phyloP scores from a whole-genome alignment of 2,888 invertebrate genomes.

The Xylocampa areola region DNA sequence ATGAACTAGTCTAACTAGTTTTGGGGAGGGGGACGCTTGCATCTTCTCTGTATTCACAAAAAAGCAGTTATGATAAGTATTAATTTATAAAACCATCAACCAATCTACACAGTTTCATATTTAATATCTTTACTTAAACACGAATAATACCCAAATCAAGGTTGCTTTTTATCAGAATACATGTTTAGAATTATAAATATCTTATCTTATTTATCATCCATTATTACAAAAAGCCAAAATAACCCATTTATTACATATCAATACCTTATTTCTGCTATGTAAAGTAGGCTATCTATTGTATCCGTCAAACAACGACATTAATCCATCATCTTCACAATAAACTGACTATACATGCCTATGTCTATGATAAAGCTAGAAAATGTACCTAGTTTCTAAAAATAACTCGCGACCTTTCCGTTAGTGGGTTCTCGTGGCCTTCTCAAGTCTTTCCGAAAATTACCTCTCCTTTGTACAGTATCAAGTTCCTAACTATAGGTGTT shows the following conservation, averaged over 20 bases:
- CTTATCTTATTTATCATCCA: not conserved
- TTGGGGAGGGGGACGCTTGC: too few relatives aligned
- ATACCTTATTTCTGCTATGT: not conserved
- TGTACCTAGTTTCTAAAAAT: conserved; percentile 8
- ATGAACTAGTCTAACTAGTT: too few relatives aligned
- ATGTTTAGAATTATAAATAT: not conserved
- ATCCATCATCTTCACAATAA: conserved; percentile 8
- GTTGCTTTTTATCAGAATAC: conserved; percentile 18
- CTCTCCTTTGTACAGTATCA: too few relatives aligned
- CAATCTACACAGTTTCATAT: too few relatives aligned
- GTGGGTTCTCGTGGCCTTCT: not conserved
- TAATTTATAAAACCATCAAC: too few relatives aligned
- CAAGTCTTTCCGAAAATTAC: not conserved
- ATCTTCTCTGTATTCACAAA: too few relatives aligned
- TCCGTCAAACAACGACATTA: conserved; percentile 12
- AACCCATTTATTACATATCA: too few relatives aligned
- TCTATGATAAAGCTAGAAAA: not conserved
- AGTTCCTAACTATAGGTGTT: too few relatives aligned
- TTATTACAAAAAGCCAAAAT: conserved; percentile 12
- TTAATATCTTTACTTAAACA: not conserved
- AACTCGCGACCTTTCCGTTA: too few relatives aligned
- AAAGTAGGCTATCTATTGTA: conserved; percentile 29
- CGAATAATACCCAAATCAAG: conserved; percentile 2
- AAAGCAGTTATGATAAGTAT: too few relatives aligned
- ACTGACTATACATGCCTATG: not conserved